Conservation (phyloP, 1,140 invertebrate species). For the Nymphalis io region DNA sequence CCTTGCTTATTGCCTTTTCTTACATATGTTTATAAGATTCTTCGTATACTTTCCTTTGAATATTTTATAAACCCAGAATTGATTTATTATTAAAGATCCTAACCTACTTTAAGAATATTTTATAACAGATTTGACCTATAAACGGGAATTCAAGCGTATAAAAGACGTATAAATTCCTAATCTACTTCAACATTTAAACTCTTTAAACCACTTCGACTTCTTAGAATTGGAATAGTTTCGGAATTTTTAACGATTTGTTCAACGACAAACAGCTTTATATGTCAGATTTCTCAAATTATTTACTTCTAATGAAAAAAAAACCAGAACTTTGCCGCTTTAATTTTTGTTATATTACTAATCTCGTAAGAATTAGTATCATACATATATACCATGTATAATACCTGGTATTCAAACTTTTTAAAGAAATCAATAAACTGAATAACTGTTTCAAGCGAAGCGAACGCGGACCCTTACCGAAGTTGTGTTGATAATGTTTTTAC, state of each 20-base stretch:
- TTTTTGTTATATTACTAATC: no score
- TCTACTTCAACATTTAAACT: conserved; percentile 30
- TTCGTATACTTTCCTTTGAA: conserved; percentile 15
- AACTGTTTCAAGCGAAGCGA: no score
- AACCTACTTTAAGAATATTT: conserved; percentile 27
- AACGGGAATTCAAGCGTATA: background rate
- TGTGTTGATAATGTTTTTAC: no score
- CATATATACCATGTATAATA: no score
- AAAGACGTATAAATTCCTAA: conserved; percentile 19
- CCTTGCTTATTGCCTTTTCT: conserved; percentile 15
- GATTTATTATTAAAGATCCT: conserved; percentile 26
- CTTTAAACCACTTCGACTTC: conserved; percentile 33
- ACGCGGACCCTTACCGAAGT: no score
- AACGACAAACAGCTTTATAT: conserved; percentile 1
- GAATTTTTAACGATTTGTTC: conserved; percentile 27
- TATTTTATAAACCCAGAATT: conserved; percentile 18
- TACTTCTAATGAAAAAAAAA: background rate
- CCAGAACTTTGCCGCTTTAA: no score
- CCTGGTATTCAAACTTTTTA: no score
- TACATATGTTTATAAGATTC: background rate
- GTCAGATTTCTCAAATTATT: background rate
- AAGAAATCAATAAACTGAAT: no score
- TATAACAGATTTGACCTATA: conserved; percentile 24
- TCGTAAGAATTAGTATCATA: no score
- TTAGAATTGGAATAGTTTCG: conserved; percentile 31